Evolutionary conservation across 2,888 invertebrate genomes (phyloP).

Genomic region (Drosophila rubida): DNA sequence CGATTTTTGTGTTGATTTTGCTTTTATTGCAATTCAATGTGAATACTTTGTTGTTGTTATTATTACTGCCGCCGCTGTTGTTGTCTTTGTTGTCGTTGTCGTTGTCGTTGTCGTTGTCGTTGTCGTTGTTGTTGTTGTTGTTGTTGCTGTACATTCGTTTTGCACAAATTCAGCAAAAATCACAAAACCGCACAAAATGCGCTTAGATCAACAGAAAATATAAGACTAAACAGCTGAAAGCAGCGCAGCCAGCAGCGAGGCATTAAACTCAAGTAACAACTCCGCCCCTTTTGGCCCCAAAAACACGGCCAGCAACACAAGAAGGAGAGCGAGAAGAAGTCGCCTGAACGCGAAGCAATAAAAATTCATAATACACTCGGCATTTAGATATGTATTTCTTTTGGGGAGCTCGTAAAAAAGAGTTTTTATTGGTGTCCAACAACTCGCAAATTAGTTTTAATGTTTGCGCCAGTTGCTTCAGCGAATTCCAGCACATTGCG

Average conservation of each 20-base stretch:
- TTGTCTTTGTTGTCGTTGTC: constrained; percentile 32
- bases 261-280: constrained; percentile 45
- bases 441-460: constrained; percentile 53
- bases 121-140: constrained; percentile 38
- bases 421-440: constrained; percentile 42
- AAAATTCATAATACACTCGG: constrained; percentile 50
- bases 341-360: constrained; percentile 24
- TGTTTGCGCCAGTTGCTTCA: constrained; percentile 25
- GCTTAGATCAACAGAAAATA: constrained; percentile 69
- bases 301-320: not conserved
- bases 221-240: constrained; percentile 29
- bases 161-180: constrained; percentile 71
- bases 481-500: not conserved
- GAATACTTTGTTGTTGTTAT: constrained; percentile 43
- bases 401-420: constrained; percentile 44
- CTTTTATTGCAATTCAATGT: constrained; percentile 74
- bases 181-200: constrained; percentile 66
- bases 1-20: constrained; percentile 75
- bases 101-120: constrained; percentile 42
- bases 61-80: constrained; percentile 28
- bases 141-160: constrained; percentile 50
- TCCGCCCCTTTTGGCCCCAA: not conserved
- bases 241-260: not conserved
- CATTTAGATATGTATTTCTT: constrained; percentile 26
- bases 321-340: not conserved